A percentile compares a stretch with the other conserved stretches of the same genome.
Conservation (phyloP, 2,888 invertebrate genomes). For the Diaprepes abbreviatus region DNA sequence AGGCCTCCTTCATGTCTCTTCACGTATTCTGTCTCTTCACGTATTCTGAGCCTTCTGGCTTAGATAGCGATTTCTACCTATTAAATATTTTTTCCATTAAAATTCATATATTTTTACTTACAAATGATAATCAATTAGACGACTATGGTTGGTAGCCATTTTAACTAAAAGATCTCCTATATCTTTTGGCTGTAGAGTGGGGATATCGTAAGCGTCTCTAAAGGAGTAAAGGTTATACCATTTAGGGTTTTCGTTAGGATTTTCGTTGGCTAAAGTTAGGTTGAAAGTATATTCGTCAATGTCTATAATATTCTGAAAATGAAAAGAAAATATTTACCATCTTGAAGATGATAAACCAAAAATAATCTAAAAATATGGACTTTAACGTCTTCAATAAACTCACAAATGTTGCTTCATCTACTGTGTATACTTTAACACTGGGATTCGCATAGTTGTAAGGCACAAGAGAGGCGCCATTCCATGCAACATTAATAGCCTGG, state of each 20-base stretch:
- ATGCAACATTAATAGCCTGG: slow-evolving; percentile 78
- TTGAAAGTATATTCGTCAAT: slow-evolving; percentile 82
- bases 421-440: slow-evolving; percentile 65
- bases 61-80: background rate
- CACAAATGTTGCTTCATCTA: slow-evolving; percentile 57
- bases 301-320: slow-evolving; percentile 74
- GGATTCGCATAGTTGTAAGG: slow-evolving; percentile 77
- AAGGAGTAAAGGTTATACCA: slow-evolving; percentile 85
- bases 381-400: slow-evolving; percentile 33
- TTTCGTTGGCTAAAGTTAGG: slow-evolving; percentile 78
- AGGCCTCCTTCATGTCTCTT: no score
- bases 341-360: no score
- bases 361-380: no score
- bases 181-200: slow-evolving; percentile 75
- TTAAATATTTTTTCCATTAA: no score
- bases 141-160: slow-evolving; percentile 71
- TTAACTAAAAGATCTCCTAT: slow-evolving; percentile 73
- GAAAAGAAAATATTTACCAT: no score
- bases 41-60: no score
- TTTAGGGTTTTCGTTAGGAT: slow-evolving; percentile 71
- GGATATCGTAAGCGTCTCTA: slow-evolving; percentile 74
- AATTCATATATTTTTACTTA: no score
- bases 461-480: slow-evolving; percentile 87
- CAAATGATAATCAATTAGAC: slow-evolving; percentile 65
- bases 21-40: no score